A percentile compares a stretch with the other conserved stretches of the same genome.
These are phyloP conservation scores for Natrix natrix DNA, from an alignment of 2,797 vertebrate genomes.

Conservation along the genomic window DNA sequence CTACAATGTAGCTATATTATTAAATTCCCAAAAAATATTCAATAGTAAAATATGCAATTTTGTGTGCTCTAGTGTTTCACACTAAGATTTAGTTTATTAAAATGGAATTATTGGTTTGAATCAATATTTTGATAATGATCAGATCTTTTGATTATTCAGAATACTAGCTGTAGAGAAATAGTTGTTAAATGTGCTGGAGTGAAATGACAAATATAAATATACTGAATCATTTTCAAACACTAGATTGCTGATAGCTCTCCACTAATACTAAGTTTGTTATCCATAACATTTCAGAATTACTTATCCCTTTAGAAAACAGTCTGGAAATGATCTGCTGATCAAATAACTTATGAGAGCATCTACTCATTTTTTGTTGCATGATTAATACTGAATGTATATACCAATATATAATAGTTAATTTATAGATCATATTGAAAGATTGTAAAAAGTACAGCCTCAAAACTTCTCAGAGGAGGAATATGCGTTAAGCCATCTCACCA, in stretches of 20 bases:
- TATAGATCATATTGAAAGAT: not conserved
- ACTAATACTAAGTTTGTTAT: conserved; percentile 37
- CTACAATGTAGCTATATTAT: not conserved
- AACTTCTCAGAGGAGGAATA: not conserved
- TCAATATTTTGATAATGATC: conserved; percentile 15
- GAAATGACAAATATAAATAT: conserved; percentile 27
- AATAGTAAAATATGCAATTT: not conserved
- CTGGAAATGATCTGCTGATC: conserved; percentile 22
- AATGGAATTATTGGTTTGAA: conserved; percentile 19
- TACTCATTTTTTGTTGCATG: not conserved
- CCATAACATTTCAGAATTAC: conserved; percentile 37
- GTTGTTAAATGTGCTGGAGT: conserved; percentile 8
- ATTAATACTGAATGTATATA: not conserved
- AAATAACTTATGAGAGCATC: not conserved
- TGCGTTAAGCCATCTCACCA: not conserved
- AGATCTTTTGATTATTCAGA: not conserved
- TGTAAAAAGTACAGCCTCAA: not conserved
- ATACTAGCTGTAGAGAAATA: conserved; percentile 30
- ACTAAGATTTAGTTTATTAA: conserved; percentile 49
- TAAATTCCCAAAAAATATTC: not conserved
- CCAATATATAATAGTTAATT: not conserved
- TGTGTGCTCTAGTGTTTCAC: not conserved
- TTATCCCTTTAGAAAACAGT: conserved; percentile 25
- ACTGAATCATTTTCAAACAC: conserved; percentile 34
- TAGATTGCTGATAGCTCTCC: conserved; percentile 38